Evolutionary conservation across 2,113 vertebrate genomes (phyloP), one percentile per base, ranked within the genome.

Genomic region (Pelobates fuscus): DNA sequence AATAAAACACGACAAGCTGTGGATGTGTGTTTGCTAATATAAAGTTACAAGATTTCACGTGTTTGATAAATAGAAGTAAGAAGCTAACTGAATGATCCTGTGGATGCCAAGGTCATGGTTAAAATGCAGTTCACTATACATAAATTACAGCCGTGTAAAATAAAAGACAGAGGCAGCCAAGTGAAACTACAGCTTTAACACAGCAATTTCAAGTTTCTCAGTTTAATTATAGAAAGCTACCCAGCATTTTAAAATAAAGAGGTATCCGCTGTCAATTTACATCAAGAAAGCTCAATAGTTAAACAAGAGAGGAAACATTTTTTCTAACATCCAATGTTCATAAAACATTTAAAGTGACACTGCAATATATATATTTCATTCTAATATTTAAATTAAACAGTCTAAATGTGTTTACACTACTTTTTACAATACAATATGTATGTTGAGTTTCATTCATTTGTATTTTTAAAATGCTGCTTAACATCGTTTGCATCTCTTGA

Each of bases 61-160:
- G 44, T 59, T 75, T 67, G 72, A 75, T 75, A 61, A 55, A 60
- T 61, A 68, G 73, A 46, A 77, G 32, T 77, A 61, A 60, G 20
- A 60, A 23, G 30, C 43, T 61, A 29, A n/a, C 23, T 77, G 64
- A 52, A 61, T 49, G 10, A 25, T 67, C 18, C 55, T 59, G 63
- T 32, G 64, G 60, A 37, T 67, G 27, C 27, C 65, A 77, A 76
- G 73, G 73, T 77, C 73, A 61, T 29, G 55, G 64, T 14, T 67
- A 26, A 60, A 77, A 30, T 68, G 41, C 30, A 30, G 52, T 61
- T 37, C 41, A 77, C 58, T 67, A 52, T 60, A 67, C 63, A 75
- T 67, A 75, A 75, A 75, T 75, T 67, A 58, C 72, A 67, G 57
- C 21, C 30, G 43, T 41, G 63, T 59, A 67, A 75, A 75, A 59